These are phyloP conservation scores for Chrysodeixis includens DNA, from an alignment of 2,888 invertebrate species.

Conservation along the genomic window DNA sequence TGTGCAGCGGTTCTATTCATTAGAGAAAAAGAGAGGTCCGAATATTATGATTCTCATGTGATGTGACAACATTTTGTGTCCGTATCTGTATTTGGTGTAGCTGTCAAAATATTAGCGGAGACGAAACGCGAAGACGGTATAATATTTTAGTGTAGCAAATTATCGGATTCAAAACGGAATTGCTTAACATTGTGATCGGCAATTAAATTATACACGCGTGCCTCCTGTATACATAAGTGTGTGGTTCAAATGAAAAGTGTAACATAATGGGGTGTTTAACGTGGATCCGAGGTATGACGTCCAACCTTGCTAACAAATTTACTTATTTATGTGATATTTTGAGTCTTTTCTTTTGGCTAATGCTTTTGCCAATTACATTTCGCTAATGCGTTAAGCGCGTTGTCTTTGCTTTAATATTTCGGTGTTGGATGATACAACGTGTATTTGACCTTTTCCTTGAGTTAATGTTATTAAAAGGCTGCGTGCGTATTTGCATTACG, in stretches of 20 bases:
- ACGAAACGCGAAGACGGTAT: constrained; percentile 36
- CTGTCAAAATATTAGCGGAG: constrained; percentile 55
- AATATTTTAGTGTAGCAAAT: constrained; percentile 7
- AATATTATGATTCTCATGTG: constrained; percentile 45
- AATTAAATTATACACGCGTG: constrained; percentile 38
- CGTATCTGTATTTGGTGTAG: constrained; percentile 24
- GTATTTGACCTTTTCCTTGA: constrained; percentile 50
- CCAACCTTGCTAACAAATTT: constrained; percentile 62
- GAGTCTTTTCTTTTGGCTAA: constrained; percentile 38
- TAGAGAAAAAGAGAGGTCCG: constrained; percentile 45
- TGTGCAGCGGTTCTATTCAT: constrained; percentile 10
- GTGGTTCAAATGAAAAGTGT: constrained; percentile 66
- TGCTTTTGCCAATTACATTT: constrained; percentile 28
- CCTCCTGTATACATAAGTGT: constrained; percentile 36
- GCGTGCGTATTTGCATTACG: constrained; percentile 48
- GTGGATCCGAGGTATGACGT: constrained; percentile 85
- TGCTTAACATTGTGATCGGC: constrained; percentile 27
- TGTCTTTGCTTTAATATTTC: constrained; percentile 4
- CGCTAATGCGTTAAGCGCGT: constrained; percentile 17
- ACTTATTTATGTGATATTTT: constrained; percentile 39
- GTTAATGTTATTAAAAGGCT: constrained; percentile 47
- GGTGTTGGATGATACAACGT: constrained; percentile 10
- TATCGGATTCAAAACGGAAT: constrained; percentile 24
- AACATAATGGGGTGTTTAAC: constrained; percentile 83
- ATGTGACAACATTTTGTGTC: constrained; percentile 50